These are phyloP conservation scores for Micromussa lordhowensis DNA, from an alignment of 92 coral and sea anemone genomes.

Conservation along the genomic window DNA sequence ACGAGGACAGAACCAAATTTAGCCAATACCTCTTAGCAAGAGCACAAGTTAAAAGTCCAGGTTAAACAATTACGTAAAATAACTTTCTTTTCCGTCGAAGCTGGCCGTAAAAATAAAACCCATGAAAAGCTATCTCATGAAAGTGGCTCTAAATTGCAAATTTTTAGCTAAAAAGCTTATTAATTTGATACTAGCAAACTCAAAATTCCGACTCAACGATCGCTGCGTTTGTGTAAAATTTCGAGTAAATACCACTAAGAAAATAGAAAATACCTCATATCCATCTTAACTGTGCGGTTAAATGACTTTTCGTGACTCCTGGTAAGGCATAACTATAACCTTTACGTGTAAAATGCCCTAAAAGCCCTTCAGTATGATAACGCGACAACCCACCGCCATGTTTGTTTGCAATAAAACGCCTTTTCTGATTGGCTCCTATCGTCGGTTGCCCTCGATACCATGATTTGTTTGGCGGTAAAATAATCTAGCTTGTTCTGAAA, in stretches of 20 bases:
- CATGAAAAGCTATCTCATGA: neutral
- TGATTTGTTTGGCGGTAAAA: constrained; percentile 44
- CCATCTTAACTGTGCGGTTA: constrained; percentile 18
- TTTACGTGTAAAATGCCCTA: neutral
- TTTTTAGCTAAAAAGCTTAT: neutral
- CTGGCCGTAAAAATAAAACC: neutral
- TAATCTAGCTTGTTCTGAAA: too few species aligned
- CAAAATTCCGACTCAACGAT: neutral
- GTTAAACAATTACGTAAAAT: neutral
- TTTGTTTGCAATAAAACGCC: constrained; percentile 34
- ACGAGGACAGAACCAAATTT: too few species aligned
- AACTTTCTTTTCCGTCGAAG: neutral
- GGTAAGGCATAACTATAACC: neutral
- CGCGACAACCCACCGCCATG: constrained; percentile 31
- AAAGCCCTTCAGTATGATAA: neutral
- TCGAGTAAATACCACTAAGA: neutral
- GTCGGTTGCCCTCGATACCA: constrained; percentile 50
- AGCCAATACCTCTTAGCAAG: neutral
- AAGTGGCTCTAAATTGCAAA: neutral
- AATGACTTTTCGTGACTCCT: neutral
- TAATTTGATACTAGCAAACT: neutral
- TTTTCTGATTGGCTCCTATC: constrained; percentile 26
- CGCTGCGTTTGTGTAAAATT: neutral
- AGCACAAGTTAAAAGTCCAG: neutral
- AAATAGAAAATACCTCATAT: constrained; percentile 22